Conservation (phyloP, 2,797 vertebrate genomes). For the Sardinella longiceps region DNA sequence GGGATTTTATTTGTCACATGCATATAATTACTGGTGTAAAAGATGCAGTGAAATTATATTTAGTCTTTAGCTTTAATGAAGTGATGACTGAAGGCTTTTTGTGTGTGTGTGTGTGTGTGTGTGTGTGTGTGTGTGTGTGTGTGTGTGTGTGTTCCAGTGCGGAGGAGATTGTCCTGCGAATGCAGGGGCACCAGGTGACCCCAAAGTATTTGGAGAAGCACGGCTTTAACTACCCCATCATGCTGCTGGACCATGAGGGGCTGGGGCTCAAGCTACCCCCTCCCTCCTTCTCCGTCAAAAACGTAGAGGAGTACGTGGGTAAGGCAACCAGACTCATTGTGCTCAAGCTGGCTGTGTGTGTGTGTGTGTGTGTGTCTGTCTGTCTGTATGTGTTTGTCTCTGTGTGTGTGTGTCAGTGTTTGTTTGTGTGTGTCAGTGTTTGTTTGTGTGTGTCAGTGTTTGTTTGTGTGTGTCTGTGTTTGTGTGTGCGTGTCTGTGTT, state of each 20-base stretch:
- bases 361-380: background rate
- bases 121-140: too few species aligned
- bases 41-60: too few species aligned
- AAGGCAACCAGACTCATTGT: slow-evolving; percentile 57
- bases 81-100: background rate
- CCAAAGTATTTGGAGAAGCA: slow-evolving; percentile 93
- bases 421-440: too few species aligned
- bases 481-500: background rate
- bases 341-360: background rate
- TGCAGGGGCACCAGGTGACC: slow-evolving; percentile 92
- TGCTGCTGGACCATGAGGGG: slow-evolving; percentile 87
- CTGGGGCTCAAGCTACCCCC: slow-evolving; percentile 91
- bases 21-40: too few species aligned
- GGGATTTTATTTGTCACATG: too few species aligned
- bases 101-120: background rate
- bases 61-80: too few species aligned
- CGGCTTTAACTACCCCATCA: slow-evolving; percentile 90
- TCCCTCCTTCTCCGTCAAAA: slow-evolving; percentile 86
- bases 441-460: too few species aligned
- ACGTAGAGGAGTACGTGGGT: slow-evolving; percentile 97
- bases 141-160: slow-evolving; percentile 74
- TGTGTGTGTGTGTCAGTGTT: too few species aligned
- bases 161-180: slow-evolving; percentile 88
- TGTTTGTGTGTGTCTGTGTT: too few species aligned
- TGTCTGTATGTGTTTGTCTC: too few species aligned